Base-by-base conservation (phyloP, 2,797 vertebrate species). In the Myotis pilosus region DNA sequence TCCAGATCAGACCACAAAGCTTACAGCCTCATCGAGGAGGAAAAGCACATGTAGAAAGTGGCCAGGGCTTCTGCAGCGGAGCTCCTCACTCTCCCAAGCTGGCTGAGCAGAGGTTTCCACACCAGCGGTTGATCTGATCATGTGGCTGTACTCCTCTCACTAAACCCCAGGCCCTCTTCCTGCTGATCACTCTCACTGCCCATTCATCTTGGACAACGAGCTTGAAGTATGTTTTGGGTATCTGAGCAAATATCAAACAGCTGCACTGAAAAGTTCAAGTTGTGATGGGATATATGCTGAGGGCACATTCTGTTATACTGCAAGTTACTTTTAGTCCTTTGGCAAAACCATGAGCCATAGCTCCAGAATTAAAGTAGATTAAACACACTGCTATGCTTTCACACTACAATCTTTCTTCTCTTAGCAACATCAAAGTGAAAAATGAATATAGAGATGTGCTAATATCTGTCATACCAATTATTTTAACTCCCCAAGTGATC, bases 361-460 rank as follows among this genome's bases (percentile, higher is more conserved):
- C n/a, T 55, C 28, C 74, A 41, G 68, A 85, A 69, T 87, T 71
- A 87, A 85, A 94, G 49, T 44, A 83, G 16, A 44, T 83, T 36
- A 72, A 69, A 75, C 8, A 72, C 55, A 60, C 8, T 17, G 4
- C 74, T 38, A 16, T 64, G 19, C 47, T 38, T 79, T 60, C n/a
- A 5, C 51, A 47, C 69, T 53, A 10, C 60, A 82, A 55, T 71
- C 30, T 92, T 74, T 74, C 30, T 89, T 88, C 30, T 69, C 16
- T 91, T 53, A 86, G 66, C 13, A 94, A 23, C 17, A 72, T 92
- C 57, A 66, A 66, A 83, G 51, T 78, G n/a, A 79, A 69, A 95
- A 95, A 72, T 75, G 33, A 81, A 47, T 33, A 17, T 38, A 33
- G 38, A 95, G 64, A 47, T 72, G 47, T 25, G 74, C 79, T 91